Percentiles rank a stretch among this genome's conserved stretches.
Conservation (phyloP, 2,113 vertebrate genomes). For the Rhegmatorhina hoffmannsi region DNA sequence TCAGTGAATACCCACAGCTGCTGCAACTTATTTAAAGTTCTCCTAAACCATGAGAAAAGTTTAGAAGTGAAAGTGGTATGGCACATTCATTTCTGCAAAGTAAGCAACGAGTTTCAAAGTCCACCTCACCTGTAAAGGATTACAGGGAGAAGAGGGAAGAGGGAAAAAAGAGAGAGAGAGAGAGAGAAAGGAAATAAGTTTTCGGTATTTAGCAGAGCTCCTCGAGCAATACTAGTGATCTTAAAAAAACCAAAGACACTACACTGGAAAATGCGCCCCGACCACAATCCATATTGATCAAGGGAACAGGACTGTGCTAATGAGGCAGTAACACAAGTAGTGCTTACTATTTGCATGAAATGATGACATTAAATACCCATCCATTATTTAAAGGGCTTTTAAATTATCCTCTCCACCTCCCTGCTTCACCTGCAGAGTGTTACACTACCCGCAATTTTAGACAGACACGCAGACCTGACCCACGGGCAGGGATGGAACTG, state of each 20-base stretch:
- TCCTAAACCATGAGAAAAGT: neutral
- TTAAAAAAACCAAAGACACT: neutral
- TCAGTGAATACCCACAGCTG: neutral
- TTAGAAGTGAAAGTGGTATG: neutral
- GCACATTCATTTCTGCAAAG: neutral
- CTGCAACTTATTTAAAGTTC: neutral
- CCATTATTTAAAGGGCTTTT: constrained; percentile 28
- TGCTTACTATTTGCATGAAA: constrained; percentile 31
- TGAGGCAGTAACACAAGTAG: constrained; percentile 32
- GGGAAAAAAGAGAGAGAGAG: rapidly evolving
- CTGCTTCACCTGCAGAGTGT: neutral
- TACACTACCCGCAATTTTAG: neutral
- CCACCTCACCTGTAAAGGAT: neutral
- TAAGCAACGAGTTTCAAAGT: constrained; percentile 49
- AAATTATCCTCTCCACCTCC: neutral
- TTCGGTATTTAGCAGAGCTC: neutral
- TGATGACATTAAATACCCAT: neutral
- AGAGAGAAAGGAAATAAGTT: neutral
- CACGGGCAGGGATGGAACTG: neutral
- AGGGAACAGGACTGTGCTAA: constrained; percentile 6
- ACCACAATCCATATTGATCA: constrained; percentile 54
- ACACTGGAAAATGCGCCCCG: constrained; percentile 8
- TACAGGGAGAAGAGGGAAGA: rapidly evolving
- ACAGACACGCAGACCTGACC: neutral
- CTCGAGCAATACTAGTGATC: rapidly evolving